A percentile compares a stretch with the other conserved stretches of the same genome.
phyloP scores from a whole-genome alignment of 2,113 vertebrate species.

The Ctenomys sociabilis region DNA sequence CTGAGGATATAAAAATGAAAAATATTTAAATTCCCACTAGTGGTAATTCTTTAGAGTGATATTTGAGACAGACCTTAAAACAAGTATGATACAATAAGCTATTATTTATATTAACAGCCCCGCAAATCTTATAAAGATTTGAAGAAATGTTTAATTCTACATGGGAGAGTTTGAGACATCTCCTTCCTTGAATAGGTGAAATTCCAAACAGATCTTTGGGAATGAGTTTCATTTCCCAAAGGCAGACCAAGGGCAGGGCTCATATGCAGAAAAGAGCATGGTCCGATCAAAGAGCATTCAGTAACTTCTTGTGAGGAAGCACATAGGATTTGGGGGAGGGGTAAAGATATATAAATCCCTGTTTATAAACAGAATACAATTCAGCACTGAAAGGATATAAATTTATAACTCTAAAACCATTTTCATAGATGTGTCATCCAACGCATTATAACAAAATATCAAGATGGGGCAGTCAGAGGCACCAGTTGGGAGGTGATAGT shows the following conservation, averaged over 20 bases:
- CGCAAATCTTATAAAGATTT: neutral
- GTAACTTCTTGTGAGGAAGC: neutral
- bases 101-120: neutral
- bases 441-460: neutral
- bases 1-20: neutral
- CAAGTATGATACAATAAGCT: neutral
- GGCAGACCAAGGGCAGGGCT: neutral
- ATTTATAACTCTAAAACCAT: neutral
- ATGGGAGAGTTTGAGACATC: neutral
- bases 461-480: neutral
- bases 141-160: neutral
- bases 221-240: neutral
- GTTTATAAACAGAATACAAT: neutral
- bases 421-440: neutral
- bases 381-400: neutral
- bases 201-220: slow-evolving; percentile 1
- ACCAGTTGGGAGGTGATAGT: neutral
- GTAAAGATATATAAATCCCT: neutral
- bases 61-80: neutral
- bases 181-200: slow-evolving; percentile 2
- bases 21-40: neutral
- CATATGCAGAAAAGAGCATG: rapidly evolving
- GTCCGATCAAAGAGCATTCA: neutral
- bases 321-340: neutral
- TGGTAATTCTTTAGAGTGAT: neutral